Evolutionary conservation across 2,888 invertebrate genomes (phyloP).

Genomic region (Rambutsinella grinnellia): DNA sequence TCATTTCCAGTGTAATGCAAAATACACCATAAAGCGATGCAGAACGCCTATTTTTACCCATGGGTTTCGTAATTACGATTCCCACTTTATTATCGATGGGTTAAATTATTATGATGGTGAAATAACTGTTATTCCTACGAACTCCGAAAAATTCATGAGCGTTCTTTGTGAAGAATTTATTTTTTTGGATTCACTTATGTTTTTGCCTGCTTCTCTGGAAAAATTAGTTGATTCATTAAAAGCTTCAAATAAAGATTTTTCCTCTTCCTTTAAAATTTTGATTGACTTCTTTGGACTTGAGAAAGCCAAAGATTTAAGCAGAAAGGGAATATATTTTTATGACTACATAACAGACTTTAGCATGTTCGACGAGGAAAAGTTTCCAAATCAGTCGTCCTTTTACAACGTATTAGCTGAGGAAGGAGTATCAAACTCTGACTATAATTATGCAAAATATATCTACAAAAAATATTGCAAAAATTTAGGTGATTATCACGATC

Average conservation of each 20-base stretch:
- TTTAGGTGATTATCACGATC: slow-evolving; percentile 32
- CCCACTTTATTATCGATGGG: slow-evolving; percentile 28
- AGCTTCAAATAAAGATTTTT: not conserved
- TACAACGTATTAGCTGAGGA: slow-evolving; percentile 24
- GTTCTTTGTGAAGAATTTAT: slow-evolving; percentile 14
- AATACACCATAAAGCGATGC: slow-evolving; percentile 9
- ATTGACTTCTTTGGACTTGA: slow-evolving; percentile 17
- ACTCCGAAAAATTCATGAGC: slow-evolving; percentile 15
- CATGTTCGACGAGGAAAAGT: slow-evolving; percentile 9
- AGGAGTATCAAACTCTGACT: slow-evolving; percentile 14
- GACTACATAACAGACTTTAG: slow-evolving; percentile 16
- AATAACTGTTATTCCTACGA: slow-evolving; percentile 30
- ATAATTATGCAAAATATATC: slow-evolving; percentile 11
- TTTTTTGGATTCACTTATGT: slow-evolving; percentile 34
- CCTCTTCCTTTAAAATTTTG: slow-evolving; percentile 9
- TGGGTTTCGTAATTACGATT: slow-evolving; percentile 34
- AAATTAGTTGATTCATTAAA: slow-evolving; percentile 12
- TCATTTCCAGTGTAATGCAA: slow-evolving; percentile 11
- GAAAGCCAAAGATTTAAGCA: slow-evolving; percentile 21
- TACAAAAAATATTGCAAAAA: slow-evolving; percentile 23
- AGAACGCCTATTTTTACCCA: slow-evolving; percentile 18
- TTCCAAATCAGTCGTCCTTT: slow-evolving; percentile 9
- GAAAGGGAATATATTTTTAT: slow-evolving; percentile 45
- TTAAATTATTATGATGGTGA: slow-evolving; percentile 16
- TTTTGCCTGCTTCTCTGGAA: slow-evolving; percentile 24